Base-by-base conservation (phyloP, 2,797 vertebrate species). In the Gallirallus australis region DNA sequence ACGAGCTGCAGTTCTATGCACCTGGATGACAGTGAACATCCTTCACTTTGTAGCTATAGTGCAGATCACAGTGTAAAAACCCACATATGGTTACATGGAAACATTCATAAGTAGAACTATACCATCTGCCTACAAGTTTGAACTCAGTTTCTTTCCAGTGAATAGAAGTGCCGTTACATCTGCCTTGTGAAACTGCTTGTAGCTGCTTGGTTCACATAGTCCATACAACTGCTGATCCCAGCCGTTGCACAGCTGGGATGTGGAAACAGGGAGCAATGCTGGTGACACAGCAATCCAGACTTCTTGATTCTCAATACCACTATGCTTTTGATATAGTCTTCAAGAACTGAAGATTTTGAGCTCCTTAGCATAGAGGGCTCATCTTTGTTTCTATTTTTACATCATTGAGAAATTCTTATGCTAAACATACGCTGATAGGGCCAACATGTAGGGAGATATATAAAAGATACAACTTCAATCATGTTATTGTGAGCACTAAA, bases 1-100 rank as follows among this genome's bases (percentile, higher is more conserved):
- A 23, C 8, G 50, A 87, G 40, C 23, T 63, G 31, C 45, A 50
- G 63, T 77, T 82, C 50, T 70, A 12, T 63, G 60, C 71, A 80
- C 78, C 86, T 95, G 92, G 35, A 42, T 80, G 68, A 37, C 53
- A 80, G n/a, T 37, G 68, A 90, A 68, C 56, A 75, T 69, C 78
- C 83, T 90, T 94, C 52, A 25, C 60, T 92, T 82, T 78, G 83
- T 87, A 87, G 60, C 57, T 80, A 64, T 24, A 61, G 31, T 28
- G 35, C 61, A 73, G 71, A 90, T 77, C 42, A 30, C 3, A 35
- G 52, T 16, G 20, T 33, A 85, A 89, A 96, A 39, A 42, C 56
- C 39, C 33, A 35, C 53, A 37, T 53, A 60, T 54, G 71, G 35
- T 75, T 73, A n/a, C 37, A 57, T 54, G 37, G 40, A 91, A 94